These are phyloP conservation scores for Platerodrilus igneus DNA, from an alignment of 2,888 invertebrate species.

Conservation along the genomic window DNA sequence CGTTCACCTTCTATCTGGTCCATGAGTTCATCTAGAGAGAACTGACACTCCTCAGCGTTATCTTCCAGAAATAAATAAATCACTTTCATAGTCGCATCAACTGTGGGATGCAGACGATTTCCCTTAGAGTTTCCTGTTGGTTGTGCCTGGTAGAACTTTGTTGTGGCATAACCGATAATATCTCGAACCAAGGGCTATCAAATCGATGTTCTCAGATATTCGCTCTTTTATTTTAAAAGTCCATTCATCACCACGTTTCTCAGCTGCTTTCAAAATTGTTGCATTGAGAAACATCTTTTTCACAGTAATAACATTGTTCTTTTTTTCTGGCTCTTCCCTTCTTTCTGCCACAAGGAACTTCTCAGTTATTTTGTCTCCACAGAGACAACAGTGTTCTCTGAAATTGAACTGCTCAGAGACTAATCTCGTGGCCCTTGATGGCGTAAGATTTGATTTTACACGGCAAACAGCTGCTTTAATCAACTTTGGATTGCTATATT, in stretches of 20 bases:
- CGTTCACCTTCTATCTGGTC: conserved; percentile 7
- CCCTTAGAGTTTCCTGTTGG: too few relatives aligned
- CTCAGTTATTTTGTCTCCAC: conserved; percentile 13
- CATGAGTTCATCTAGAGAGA: conserved; percentile 5
- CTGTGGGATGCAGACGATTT: too few relatives aligned
- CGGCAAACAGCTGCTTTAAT: conserved; percentile 9
- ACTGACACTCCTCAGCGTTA: conserved; percentile 12
- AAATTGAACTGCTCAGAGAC: conserved; percentile 8
- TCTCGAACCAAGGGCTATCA: too few relatives aligned
- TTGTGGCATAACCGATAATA: too few relatives aligned
- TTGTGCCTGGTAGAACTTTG: too few relatives aligned
- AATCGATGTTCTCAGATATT: too few relatives aligned
- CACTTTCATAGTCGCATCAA: neutral
- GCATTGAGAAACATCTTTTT: conserved; percentile 7
- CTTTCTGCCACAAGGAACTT: conserved; percentile 8
- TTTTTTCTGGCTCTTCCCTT: conserved; percentile 7
- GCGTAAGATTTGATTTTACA: too few relatives aligned
- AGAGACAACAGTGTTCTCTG: conserved; percentile 9
- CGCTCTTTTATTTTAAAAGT: conserved; percentile 10
- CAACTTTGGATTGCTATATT: conserved; percentile 8
- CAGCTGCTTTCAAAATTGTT: conserved; percentile 10
- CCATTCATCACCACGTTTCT: conserved; percentile 11
- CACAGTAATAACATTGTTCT: conserved; percentile 12
- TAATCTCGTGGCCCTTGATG: conserved; percentile 4
- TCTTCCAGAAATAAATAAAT: conserved; percentile 8